Evolutionary conservation across 2,113 vertebrate species (phyloP).

Genomic region (Ailuropoda melanoleuca): DNA sequence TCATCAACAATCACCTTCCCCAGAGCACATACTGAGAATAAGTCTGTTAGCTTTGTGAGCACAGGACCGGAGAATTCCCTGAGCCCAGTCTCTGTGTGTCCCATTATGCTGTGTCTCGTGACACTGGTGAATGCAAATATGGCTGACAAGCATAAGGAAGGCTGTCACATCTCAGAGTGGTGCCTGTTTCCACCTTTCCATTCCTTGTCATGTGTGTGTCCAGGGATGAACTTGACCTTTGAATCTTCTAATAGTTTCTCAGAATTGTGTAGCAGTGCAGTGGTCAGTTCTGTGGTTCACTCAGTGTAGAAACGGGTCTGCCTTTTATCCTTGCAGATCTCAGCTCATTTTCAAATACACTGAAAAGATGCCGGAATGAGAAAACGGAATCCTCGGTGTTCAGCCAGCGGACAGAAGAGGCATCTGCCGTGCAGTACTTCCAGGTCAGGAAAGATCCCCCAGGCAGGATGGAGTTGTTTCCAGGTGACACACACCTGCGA

Average conservation of each 20-base stretch:
- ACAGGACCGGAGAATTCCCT: background rate
- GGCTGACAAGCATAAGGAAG: conserved; percentile 16
- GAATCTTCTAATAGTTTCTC: conserved; percentile 6
- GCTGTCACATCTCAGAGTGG: background rate
- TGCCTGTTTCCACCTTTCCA: background rate
- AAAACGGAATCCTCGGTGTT: conserved; percentile 74
- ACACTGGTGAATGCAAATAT: conserved; percentile 39
- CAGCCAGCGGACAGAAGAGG: conserved; percentile 77
- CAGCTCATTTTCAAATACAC: conserved; percentile 76
- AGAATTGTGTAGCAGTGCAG: background rate
- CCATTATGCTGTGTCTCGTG: background rate
- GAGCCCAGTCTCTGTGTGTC: background rate
- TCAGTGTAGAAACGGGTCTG: background rate
- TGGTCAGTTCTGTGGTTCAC: background rate
- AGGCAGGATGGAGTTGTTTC: background rate
- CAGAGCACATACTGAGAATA: background rate
- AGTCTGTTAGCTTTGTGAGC: background rate
- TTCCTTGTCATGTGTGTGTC: background rate
- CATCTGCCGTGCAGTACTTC: conserved; percentile 80
- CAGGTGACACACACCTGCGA: background rate
- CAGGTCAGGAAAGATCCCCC: conserved; percentile 81
- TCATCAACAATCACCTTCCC: background rate
- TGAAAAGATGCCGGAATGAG: conserved; percentile 62
- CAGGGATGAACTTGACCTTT: background rate
- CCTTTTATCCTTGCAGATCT: conserved; percentile 80